phyloP scores from a whole-genome alignment of 2,888 invertebrate genomes.

The Allygus modestus region DNA sequence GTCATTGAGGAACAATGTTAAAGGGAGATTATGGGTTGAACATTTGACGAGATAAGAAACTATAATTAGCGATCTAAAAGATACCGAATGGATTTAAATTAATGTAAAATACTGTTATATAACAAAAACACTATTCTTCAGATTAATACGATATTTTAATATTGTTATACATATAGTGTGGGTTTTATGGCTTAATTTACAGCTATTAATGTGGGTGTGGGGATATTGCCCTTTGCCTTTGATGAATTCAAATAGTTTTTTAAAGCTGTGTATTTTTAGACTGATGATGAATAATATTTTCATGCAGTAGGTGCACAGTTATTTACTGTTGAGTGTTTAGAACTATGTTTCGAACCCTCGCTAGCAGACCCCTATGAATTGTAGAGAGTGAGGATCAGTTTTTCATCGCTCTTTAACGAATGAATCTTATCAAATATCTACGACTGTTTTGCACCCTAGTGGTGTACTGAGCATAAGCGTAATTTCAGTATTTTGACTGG shows the following conservation, averaged over 20 bases:
- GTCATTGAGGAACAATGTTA: neutral
- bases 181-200: neutral
- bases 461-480: too few species aligned
- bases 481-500: too few species aligned
- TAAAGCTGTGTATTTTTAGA: neutral
- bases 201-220: slow-evolving; percentile 6
- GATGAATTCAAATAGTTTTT: neutral
- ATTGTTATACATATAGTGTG: slow-evolving; percentile 14
- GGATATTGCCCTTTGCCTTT: slow-evolving; percentile 6
- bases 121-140: neutral
- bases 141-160: neutral
- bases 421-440: too few species aligned
- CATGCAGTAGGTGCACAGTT: too few species aligned
- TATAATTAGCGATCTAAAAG: slow-evolving; percentile 34
- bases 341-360: too few species aligned
- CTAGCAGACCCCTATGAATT: too few species aligned
- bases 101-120: slow-evolving; percentile 3
- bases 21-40: neutral
- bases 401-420: too few species aligned
- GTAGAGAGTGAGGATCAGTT: too few species aligned
- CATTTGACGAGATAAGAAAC: slow-evolving; percentile 29
- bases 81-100: slow-evolving; percentile 32
- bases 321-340: too few species aligned
- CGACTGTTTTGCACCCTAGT: too few species aligned
- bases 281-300: neutral